Conservation (phyloP, 2,888 invertebrate genomes). For the Machimus atricapillus region DNA sequence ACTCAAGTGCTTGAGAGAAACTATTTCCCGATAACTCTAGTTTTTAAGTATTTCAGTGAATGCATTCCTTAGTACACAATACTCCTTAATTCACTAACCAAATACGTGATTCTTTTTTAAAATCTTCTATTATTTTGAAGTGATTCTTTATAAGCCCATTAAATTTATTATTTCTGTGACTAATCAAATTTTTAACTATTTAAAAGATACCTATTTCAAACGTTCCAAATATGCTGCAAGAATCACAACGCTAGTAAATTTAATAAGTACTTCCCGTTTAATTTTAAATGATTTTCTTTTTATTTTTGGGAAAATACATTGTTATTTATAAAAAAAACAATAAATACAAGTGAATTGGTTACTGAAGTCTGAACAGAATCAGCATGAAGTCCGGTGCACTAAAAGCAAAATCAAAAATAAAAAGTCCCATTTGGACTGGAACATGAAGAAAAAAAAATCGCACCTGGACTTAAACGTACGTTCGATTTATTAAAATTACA, state of each 20-base stretch:
- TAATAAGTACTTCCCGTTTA: neutral
- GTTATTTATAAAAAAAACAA: neutral
- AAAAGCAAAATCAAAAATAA: neutral
- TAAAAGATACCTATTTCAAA: too few species aligned
- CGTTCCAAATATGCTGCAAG: too few species aligned
- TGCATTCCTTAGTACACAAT: too few species aligned
- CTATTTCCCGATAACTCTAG: too few species aligned
- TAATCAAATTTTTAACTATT: too few species aligned
- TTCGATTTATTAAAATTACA: slow-evolving; percentile 33
- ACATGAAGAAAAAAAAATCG: neutral
- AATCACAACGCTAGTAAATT: neutral
- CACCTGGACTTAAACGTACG: slow-evolving; percentile 31
- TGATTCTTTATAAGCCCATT: too few species aligned
- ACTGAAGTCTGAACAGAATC: neutral
- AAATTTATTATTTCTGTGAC: too few species aligned
- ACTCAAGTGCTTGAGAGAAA: too few species aligned
- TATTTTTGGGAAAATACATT: neutral
- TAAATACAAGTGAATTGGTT: neutral
- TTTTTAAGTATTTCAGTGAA: too few species aligned
- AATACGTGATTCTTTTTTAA: too few species aligned
- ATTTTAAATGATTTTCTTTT: neutral
- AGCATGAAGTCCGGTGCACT: neutral
- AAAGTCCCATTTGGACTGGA: neutral
- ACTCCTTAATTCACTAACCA: too few species aligned
- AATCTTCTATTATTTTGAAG: too few species aligned